A percentile compares a stretch with the other conserved stretches of the same genome.
phyloP scores from a whole-genome alignment of 64 coral and sea anemone genomes.

The Porites lutea region DNA sequence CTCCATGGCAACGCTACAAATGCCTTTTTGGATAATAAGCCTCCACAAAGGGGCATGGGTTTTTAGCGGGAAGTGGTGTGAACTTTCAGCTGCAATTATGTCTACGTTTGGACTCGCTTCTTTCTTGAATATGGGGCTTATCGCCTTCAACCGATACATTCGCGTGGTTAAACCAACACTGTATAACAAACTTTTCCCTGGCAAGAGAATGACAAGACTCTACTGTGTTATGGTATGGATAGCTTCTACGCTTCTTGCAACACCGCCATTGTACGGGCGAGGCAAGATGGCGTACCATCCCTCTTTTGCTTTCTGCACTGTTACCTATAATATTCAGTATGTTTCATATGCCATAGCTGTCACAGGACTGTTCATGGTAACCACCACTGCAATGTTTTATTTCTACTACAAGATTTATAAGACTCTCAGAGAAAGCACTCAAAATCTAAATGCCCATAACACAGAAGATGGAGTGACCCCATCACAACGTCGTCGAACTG shows the following conservation, averaged over 20 bases:
- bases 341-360: conserved; percentile 58
- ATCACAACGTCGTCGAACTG: conserved; percentile 4
- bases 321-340: conserved; percentile 49
- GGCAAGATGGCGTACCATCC: conserved; percentile 49
- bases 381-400: conserved; percentile 57
- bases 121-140: conserved; percentile 45
- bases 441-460: too few relatives aligned
- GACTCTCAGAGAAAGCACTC: neutral
- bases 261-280: conserved; percentile 68
- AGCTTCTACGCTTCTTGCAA: conserved; percentile 40
- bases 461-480: neutral
- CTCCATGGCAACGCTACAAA: conserved; percentile 71
- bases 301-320: conserved; percentile 48
- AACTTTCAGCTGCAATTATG: conserved; percentile 19
- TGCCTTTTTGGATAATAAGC: conserved; percentile 66
- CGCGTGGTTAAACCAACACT: conserved; percentile 55
- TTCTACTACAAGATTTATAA: conserved; percentile 62
- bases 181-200: conserved; percentile 49
- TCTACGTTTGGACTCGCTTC: conserved; percentile 57
- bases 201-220: conserved; percentile 2
- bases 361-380: conserved; percentile 14
- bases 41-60: conserved; percentile 29
- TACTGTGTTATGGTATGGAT: conserved; percentile 53
- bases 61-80: conserved; percentile 12
- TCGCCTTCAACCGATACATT: neutral